These are phyloP conservation scores for Scolopax rusticola DNA, from an alignment of 2,797 vertebrate genomes.

Conservation along the genomic window DNA sequence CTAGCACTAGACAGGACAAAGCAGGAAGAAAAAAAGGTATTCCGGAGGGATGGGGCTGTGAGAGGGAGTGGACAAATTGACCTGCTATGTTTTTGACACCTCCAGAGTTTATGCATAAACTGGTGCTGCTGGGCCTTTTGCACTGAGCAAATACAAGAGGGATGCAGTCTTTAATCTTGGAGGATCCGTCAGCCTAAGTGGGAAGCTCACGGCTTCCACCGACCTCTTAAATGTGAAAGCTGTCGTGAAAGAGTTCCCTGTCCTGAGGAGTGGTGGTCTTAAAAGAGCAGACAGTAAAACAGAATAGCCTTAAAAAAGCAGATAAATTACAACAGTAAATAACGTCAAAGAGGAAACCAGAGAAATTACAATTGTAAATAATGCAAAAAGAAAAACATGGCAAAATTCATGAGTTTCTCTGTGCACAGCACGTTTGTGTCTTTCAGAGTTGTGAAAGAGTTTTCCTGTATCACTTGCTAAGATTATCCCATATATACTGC, in stretches of 20 bases:
- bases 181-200: fast-evolving
- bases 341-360: not conserved
- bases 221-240: not conserved
- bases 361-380: not conserved
- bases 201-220: not conserved
- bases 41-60: not conserved
- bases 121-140: not conserved
- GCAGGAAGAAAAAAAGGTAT: not conserved
- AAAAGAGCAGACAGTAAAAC: not conserved
- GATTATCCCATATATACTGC: too few species aligned
- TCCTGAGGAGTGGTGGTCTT: not conserved
- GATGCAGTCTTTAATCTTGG: not conserved
- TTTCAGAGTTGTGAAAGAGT: too few species aligned
- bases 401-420: not conserved
- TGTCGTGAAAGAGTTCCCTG: not conserved
- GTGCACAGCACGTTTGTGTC: fast-evolving
- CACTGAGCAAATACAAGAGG: not conserved
- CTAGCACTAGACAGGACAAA: not conserved
- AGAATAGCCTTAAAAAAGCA: not conserved
- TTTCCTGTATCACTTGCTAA: too few species aligned
- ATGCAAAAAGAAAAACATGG: not conserved
- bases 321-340: not conserved
- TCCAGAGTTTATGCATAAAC: not conserved
- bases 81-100: not conserved
- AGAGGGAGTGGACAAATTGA: not conserved